These are phyloP conservation scores for Saccostrea glomerata DNA, from an alignment of 1,140 invertebrate genomes.

Conservation along the genomic window DNA sequence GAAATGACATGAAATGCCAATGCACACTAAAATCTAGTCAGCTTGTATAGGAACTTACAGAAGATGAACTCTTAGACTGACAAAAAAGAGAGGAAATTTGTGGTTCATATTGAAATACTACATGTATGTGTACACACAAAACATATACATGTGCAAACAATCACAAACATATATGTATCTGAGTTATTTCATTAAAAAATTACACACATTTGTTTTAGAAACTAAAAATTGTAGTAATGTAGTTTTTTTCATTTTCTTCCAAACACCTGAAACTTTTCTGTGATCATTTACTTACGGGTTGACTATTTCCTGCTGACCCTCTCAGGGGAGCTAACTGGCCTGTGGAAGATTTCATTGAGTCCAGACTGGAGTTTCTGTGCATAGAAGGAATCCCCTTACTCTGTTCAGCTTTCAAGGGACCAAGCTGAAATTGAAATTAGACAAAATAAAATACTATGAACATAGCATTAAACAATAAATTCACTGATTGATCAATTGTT, in stretches of 20 bases:
- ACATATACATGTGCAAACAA: too few relatives aligned
- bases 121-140: too few relatives aligned
- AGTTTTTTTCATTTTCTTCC: too few relatives aligned
- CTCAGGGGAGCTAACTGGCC: slow-evolving; percentile 63
- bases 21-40: slow-evolving; percentile 18
- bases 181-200: too few relatives aligned
- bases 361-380: slow-evolving; percentile 60
- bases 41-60: slow-evolving; percentile 12
- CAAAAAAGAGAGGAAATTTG: background rate
- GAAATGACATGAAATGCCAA: slow-evolving; percentile 25
- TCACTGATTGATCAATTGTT: too few relatives aligned
- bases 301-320: slow-evolving; percentile 65
- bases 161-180: too few relatives aligned
- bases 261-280: background rate
- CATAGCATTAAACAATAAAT: too few relatives aligned
- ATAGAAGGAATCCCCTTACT: slow-evolving; percentile 70
- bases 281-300: slow-evolving; percentile 61
- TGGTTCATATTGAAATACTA: too few relatives aligned
- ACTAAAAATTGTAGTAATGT: too few relatives aligned
- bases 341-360: slow-evolving; percentile 43
- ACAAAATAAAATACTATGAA: too few relatives aligned
- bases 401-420: slow-evolving; percentile 71
- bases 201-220: too few relatives aligned
- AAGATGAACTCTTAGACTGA: background rate
- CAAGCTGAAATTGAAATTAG: slow-evolving; percentile 54